Evolutionary conservation across 1,140 invertebrate genomes (phyloP), one percentile per base, ranked within the genome.

Genomic region (Macrobrachium rosenbergii): DNA sequence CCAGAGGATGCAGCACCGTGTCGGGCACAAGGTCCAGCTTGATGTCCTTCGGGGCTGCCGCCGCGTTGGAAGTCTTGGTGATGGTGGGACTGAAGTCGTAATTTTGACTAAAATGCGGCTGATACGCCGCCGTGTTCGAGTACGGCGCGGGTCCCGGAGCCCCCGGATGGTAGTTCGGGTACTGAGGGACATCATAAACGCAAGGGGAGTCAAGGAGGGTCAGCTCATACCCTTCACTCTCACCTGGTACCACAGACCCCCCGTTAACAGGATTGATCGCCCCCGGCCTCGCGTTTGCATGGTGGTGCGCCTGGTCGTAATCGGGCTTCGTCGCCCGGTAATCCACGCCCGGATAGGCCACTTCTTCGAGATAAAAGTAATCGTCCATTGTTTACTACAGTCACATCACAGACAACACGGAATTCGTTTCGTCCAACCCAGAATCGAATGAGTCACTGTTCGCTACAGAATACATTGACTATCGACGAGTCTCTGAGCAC

Each of bases 291-390:
- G 72, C 19, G 28, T 11, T 28, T 17, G 73, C 52, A 12, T 52
- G 52, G 12, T 52, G 72, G 2, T 23, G 58, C 52, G 59, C 43
- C 23, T 76, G 59, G 62, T 83, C 86, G 73, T 45, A 77, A n/a
- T 62, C 60, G 28, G 86, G 14, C 60, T 88, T 83, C 23, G 37
- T 8, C 8, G 72, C 81, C 23, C 80, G 73, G 69, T 81, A 87
- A 10, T 80, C 75, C 60, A 77, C 69, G 45, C 75, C 69, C 2
- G 81, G 80, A 81, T 88, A 83, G 63, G 63, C 85, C 58, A 79
- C 85, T 43, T 87, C 81, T 72, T 88, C 86, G 72, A 88, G 72
- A 52, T 83, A 88, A 62, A 88, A 88, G 37, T 88, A 88, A 28
- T 88, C 86, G 72, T 88, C 86, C 86, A 88, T 88, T 21, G 69